phyloP scores from a whole-genome alignment of 2,888 invertebrate genomes.

The Thymelicus sylvestris region DNA sequence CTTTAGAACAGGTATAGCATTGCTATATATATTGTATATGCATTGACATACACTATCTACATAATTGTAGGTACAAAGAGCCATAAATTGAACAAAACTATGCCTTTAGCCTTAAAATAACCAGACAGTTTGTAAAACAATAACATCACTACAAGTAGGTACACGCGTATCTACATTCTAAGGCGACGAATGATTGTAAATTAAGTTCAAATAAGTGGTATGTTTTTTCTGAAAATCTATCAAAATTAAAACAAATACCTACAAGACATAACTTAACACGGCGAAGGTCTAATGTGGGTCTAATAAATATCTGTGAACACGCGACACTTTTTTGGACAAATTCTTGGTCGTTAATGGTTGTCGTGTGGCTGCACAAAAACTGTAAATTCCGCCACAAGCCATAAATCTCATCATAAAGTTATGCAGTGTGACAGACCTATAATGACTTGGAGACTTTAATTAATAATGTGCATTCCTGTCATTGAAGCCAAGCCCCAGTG shows the following conservation, averaged over 20 bases:
- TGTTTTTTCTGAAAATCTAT: not conserved
- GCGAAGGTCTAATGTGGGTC: slow-evolving; percentile 7
- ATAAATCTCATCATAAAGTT: slow-evolving; percentile 67
- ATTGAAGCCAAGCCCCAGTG: slow-evolving; percentile 51
- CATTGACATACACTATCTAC: too few relatives aligned
- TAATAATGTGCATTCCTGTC: slow-evolving; percentile 72
- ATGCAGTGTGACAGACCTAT: slow-evolving; percentile 50
- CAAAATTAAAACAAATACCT: not conserved
- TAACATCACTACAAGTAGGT: too few relatives aligned
- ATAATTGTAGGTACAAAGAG: too few relatives aligned
- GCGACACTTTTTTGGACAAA: slow-evolving; percentile 46
- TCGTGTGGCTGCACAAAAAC: slow-evolving; percentile 77
- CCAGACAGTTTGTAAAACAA: too few relatives aligned
- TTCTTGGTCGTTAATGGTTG: slow-evolving; percentile 63
- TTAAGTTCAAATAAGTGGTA: too few relatives aligned
- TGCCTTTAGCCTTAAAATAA: too few relatives aligned
- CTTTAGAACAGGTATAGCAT: too few relatives aligned
- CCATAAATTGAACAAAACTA: too few relatives aligned
- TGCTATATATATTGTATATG: too few relatives aligned
- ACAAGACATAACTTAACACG: not conserved
- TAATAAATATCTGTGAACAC: slow-evolving; percentile 38
- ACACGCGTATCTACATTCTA: too few relatives aligned
- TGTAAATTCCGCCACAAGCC: slow-evolving; percentile 55
- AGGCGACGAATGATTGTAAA: too few relatives aligned
- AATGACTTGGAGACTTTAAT: slow-evolving; percentile 62